Evolutionary conservation across 2,113 vertebrate genomes (phyloP).

Genomic region (Pungitius pungitius): DNA sequence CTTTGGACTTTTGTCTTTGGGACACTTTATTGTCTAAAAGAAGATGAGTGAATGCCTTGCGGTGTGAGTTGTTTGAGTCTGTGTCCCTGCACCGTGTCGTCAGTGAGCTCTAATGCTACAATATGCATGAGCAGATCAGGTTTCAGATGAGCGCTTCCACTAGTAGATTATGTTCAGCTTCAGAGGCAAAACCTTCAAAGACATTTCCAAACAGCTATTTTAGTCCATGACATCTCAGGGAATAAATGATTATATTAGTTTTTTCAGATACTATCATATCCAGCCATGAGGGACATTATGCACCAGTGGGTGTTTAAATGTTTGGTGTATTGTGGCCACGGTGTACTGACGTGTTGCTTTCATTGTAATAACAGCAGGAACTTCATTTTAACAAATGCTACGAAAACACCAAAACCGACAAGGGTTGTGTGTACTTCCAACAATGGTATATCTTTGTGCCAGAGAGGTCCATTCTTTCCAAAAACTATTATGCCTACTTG

Average conservation of each 20-base stretch:
- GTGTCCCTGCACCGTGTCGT: constrained; percentile 1
- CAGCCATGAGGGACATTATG: not conserved
- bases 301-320: not conserved
- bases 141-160: constrained; percentile 36
- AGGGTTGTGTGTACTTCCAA: not conserved
- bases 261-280: not conserved
- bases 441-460: not conserved
- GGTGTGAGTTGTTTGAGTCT: constrained; percentile 78
- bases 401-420: not conserved
- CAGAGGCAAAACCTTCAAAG: constrained; percentile 23
- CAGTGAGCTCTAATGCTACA: constrained; percentile 29
- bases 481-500: not conserved
- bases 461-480: not conserved
- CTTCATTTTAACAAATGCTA: not conserved
- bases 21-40: not conserved
- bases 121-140: constrained; percentile 56
- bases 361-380: not conserved
- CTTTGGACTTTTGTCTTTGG: too few relatives aligned
- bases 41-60: constrained; percentile 64
- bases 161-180: constrained; percentile 18
- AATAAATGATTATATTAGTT: not conserved
- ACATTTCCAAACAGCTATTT: constrained; percentile 8
- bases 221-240: not conserved
- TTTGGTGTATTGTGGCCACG: not conserved
- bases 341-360: not conserved